phyloP scores from a whole-genome alignment of 2,888 invertebrate genomes.

The Chrysina gloriosa region DNA sequence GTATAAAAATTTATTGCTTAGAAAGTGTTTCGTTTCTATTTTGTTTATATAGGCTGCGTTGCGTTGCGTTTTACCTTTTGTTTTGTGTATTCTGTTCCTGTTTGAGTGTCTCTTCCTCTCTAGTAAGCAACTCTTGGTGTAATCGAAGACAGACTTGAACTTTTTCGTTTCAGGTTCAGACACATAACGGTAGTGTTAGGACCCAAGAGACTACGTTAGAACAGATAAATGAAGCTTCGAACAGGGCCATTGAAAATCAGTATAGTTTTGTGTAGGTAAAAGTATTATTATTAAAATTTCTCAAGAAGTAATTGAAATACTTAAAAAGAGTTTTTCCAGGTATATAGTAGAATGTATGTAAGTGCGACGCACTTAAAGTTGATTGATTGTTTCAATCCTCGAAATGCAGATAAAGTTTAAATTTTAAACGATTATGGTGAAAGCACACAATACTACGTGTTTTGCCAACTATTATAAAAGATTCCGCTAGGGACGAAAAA shows the following conservation, averaged over 20 bases:
- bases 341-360: no score
- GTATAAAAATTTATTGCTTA: background rate
- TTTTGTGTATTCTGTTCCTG: background rate
- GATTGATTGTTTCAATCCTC: no score
- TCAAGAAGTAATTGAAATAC: no score
- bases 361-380: no score
- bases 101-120: background rate
- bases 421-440: no score
- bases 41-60: background rate
- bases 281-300: background rate
- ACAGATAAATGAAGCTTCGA: constrained; percentile 65
- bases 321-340: no score
- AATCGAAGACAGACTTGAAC: constrained; percentile 36
- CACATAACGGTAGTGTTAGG: constrained; percentile 84
- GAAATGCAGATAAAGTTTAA: no score
- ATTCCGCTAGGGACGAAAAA: no score
- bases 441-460: no score
- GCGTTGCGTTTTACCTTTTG: background rate
- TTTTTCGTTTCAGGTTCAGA: constrained; percentile 71
- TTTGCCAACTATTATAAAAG: no score
- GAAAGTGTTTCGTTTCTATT: background rate
- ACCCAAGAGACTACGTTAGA: constrained; percentile 83
- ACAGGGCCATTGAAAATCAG: constrained; percentile 84
- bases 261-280: constrained; percentile 76
- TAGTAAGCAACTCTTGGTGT: constrained; percentile 39